phyloP scores from a whole-genome alignment of 1,140 invertebrate genomes.

The Propsilocerus akamusi region DNA sequence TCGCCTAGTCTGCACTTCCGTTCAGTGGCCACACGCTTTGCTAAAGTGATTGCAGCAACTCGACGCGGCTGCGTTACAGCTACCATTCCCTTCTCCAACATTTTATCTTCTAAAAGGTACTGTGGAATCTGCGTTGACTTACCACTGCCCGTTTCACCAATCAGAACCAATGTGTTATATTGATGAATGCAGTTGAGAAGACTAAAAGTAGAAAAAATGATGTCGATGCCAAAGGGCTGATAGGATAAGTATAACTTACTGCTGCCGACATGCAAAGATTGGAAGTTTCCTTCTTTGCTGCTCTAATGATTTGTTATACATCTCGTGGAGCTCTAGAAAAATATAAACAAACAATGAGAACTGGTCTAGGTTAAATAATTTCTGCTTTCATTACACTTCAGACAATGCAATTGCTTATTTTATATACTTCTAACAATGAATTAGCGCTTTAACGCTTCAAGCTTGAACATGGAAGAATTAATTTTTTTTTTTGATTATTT shows the following conservation, averaged over 20 bases:
- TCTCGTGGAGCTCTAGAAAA: background rate
- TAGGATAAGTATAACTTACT: conserved; percentile 13
- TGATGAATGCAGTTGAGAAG: conserved; percentile 32
- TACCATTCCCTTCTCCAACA: conserved; percentile 38
- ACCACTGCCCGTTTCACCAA: conserved; percentile 79
- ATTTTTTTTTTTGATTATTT: no score
- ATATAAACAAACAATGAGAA: no score
- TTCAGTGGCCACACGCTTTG: conserved; percentile 71
- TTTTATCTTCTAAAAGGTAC: conserved; percentile 38
- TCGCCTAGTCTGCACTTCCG: conserved; percentile 26
- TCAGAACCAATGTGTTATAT: conserved; percentile 47
- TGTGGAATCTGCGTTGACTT: conserved; percentile 88
- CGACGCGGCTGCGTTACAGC: conserved; percentile 76
- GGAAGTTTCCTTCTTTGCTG: conserved; percentile 30
- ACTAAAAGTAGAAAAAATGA: conserved; percentile 16
- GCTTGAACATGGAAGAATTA: no score
- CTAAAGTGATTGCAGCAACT: conserved; percentile 82
- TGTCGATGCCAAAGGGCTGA: background rate
- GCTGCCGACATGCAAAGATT: conserved; percentile 27
- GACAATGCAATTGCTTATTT: no score
- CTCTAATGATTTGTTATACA: conserved; percentile 7
- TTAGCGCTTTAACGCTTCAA: no score
- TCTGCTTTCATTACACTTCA: no score
- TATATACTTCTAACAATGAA: no score
- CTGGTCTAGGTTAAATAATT: no score